These are phyloP conservation scores for Bombus terrestris DNA, from an alignment of 1,140 invertebrate species.

Conservation along the genomic window DNA sequence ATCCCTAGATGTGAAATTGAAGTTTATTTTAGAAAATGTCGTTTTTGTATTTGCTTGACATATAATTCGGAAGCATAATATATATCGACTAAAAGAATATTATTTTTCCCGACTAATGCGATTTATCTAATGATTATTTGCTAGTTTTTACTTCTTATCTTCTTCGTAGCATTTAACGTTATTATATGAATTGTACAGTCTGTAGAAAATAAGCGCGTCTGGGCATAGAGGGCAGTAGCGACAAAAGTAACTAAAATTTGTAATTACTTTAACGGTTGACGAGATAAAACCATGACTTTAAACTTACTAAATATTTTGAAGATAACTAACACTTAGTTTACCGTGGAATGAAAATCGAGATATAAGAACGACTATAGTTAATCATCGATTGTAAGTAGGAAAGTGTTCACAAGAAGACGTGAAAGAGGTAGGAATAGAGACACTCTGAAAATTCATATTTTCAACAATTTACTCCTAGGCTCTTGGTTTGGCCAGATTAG, in stretches of 20 bases:
- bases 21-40: not conserved
- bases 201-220: not conserved
- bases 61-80: not conserved
- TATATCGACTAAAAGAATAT: not conserved
- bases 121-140: no score
- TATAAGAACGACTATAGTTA: no score
- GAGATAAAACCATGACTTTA: not conserved
- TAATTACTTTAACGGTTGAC: not conserved
- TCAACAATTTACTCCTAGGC: conserved; percentile 74
- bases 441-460: conserved; percentile 59
- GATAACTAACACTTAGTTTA: not conserved
- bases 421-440: conserved; percentile 38
- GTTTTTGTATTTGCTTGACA: no score
- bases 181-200: not conserved
- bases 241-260: not conserved
- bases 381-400: not conserved
- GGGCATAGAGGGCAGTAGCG: not conserved
- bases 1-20: not conserved
- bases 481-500: conserved; percentile 69
- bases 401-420: not conserved
- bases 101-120: not conserved
- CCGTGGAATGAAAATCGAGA: not conserved
- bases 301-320: not conserved
- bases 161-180: not conserved
- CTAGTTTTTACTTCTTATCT: no score